phyloP scores from a whole-genome alignment of 1,140 invertebrate genomes.

The Sycophaga agraensis region DNA sequence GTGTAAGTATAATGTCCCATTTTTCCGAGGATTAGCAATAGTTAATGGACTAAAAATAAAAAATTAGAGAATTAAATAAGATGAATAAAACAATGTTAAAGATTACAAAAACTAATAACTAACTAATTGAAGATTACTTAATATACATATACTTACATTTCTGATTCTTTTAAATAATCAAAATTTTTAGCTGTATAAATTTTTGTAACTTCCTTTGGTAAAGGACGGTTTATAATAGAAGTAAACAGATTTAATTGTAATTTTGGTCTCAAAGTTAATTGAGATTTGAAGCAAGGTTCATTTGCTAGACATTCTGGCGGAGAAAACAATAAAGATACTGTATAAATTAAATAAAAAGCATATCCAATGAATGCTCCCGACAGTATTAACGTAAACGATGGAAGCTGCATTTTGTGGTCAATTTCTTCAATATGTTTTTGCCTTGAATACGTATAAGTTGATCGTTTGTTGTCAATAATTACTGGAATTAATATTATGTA shows the following conservation, averaged over 20 bases:
- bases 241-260: slow-evolving; percentile 63
- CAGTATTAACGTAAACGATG: slow-evolving; percentile 61
- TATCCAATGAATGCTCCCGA: slow-evolving; percentile 69
- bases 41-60: slow-evolving; percentile 59
- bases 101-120: slow-evolving; percentile 37
- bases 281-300: slow-evolving; percentile 64
- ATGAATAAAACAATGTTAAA: slow-evolving; percentile 24
- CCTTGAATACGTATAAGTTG: too few species aligned
- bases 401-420: slow-evolving; percentile 41
- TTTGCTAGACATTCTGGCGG: slow-evolving; percentile 66
- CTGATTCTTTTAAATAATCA: slow-evolving; percentile 56
- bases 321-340: slow-evolving; percentile 70
- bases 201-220: slow-evolving; percentile 44
- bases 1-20: slow-evolving; percentile 76
- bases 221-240: slow-evolving; percentile 58
- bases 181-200: slow-evolving; percentile 55
- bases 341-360: slow-evolving; percentile 72
- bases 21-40: slow-evolving; percentile 69
- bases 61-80: slow-evolving; percentile 25
- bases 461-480: too few species aligned
- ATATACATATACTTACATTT: slow-evolving; percentile 34
- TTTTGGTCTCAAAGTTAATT: slow-evolving; percentile 60
- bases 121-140: slow-evolving; percentile 22
- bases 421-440: not conserved
- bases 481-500: too few species aligned